Evolutionary conservation across 2,888 invertebrate genomes (phyloP), one percentile per base, ranked within the genome.

Genomic region (Mylabris sibirica): DNA sequence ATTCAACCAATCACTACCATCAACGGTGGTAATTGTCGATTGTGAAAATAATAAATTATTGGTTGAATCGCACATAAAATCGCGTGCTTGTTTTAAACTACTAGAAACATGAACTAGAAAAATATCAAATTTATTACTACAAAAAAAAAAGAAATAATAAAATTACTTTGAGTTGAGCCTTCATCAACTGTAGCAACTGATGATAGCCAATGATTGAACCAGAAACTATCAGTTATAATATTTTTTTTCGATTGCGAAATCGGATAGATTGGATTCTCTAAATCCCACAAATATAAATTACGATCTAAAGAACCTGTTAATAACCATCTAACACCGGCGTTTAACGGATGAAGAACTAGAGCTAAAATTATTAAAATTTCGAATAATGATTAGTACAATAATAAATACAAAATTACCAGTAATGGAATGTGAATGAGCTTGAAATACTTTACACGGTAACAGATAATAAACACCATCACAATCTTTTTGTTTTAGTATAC

Each of bases 211-310:
- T 88, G 84, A 6, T 81, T 83, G 67, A 87, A 74, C 88, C 89
- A 89, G 57, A 83, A 76, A 8, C 87, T 87, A 76, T 87, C 86
- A 0, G 85, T 83, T n/a, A 87, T 79, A 12, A 86, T 78, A 59
- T 85, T 85, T 68, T 84, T 85, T 72, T 84, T 86, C 3, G 75
- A 59, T n/a, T 71, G 72, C 38, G 76, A 80, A 30, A 87, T 79
- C 1, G 87, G 86, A 38, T 76, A 77, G 26, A 75, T 80, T 49
- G 82, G 79, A 72, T 87, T 84, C 63, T 86, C 82, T 64, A 92
- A 88, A 81, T 93, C 91, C 93, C 93, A 93, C 66, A 91, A 87
- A 83, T 90, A 91, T 26, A 89, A 87, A 66, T 87, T 86, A 59
- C 91, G 90, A 81, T 93, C 93, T 49, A 88, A 84, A 8, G 91